Evolutionary conservation across 2,113 vertebrate genomes (phyloP).

Genomic region (Tyrannus savana): DNA sequence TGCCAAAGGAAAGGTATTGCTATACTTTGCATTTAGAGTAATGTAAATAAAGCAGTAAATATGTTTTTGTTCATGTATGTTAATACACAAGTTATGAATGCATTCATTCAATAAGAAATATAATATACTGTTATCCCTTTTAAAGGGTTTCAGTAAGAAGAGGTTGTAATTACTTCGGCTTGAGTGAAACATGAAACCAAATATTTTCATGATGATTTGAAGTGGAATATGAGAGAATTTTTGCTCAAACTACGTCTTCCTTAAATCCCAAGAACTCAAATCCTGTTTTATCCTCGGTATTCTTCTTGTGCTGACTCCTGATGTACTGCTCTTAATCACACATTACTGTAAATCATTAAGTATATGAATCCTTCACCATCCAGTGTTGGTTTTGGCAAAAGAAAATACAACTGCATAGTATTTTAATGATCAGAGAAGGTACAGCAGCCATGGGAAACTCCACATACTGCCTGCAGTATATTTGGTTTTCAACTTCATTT

Average conservation of each 20-base stretch:
- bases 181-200: conserved; percentile 59
- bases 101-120: conserved; percentile 37
- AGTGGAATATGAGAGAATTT: conserved; percentile 39
- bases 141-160: conserved; percentile 44
- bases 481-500: conserved; percentile 35
- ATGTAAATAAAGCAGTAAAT: conserved; percentile 67
- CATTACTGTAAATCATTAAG: conserved; percentile 6
- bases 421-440: neutral
- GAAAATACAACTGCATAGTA: neutral
- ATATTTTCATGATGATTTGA: conserved; percentile 63
- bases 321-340: conserved; percentile 16
- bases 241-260: conserved; percentile 37
- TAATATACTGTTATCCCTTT: conserved; percentile 42
- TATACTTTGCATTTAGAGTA: conserved; percentile 46
- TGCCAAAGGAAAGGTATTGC: conserved; percentile 61
- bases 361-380: neutral
- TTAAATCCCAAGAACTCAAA: conserved; percentile 22
- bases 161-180: conserved; percentile 54
- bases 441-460: neutral
- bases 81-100: conserved; percentile 48
- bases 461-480: neutral
- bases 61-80: conserved; percentile 55
- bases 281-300: neutral
- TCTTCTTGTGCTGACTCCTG: neutral
- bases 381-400: neutral